Base-by-base conservation (phyloP, 2,797 vertebrate species). In the Cuniculus paca region DNA sequence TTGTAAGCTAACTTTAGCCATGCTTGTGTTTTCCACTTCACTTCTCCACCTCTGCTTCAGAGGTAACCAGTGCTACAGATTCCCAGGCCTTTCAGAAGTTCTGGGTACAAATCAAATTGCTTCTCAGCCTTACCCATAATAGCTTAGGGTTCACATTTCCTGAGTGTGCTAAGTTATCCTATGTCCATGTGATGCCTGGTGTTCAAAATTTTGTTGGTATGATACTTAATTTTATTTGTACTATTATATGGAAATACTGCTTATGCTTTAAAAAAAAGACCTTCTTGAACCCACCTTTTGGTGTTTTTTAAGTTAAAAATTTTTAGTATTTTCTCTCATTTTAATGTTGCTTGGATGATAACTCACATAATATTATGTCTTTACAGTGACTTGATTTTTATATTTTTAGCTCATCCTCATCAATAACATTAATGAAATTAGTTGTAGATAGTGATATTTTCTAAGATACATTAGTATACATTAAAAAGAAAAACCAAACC, bases 351-450 rank as follows among this genome's bases (percentile, higher is more conserved):
- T 26, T 82, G 13, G 28, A 60, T 19, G 58, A 45, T 88, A 52
- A 39, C 52, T 88, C 72, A 31, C 13, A 60, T 79, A 86, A 45
- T 12, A 75, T 36, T 56, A 42, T 95, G 20, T 61, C 17, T 50
- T 75, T 82, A 28, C 45, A n/a, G 13, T 61, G 28, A 81, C 56
- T 87, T 81, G 22, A 63, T 61, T 80, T 94, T 88, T 79, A 22
- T 42, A n/a, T 79, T 56, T 85, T 83, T 85, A 88, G 84, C 22
- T 68, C 42, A 88, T 58, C 42, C 19, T 77, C 48, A 77, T 89
- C 36, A 79, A 84, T 77, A 95, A 63, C 45, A 88, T 65, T 56
- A 39, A 74, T 82, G 48, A 95, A 68, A 65, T 89, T 42, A 68
- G 68, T 58, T 72, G 6, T 13, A 42, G 81, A 58, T 42, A 42